Evolutionary conservation across 2,888 invertebrate species (phyloP), one percentile per base, ranked within the genome.

Genomic region (Nymphalis polychloros): DNA sequence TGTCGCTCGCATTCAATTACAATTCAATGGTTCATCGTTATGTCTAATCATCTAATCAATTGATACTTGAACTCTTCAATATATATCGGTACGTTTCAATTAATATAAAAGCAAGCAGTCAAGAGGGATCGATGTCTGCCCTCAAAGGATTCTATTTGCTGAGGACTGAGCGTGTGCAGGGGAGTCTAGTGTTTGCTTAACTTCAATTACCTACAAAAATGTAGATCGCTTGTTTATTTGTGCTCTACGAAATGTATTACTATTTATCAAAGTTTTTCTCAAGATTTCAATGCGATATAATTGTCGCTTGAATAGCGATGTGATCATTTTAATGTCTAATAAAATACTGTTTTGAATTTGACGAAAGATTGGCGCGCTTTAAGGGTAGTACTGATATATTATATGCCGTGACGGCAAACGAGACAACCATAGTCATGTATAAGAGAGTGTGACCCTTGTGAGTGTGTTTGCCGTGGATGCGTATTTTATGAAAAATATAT

Each of bases 141-240:
- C 69, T 69, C 72, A 68, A 72, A 70, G 68, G 72, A 67, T 63
- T 62, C 52, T 62, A 59, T 72, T 69, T 65, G 55, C 49, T 35
- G 55, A 64, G 53, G 48, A 48, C 31, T 8, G 41, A 50, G 50
- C 20, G 59, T 20, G 19, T 19, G 27, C 20, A 59, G 48, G 62
- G 64, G 49, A 59, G 49, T 27, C 49, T 60, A 31, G 66, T 59
- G 53, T 57, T 67, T 69, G 67, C 64, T 60, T 67, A 63, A 53
- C 50, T 69, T 72, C 67, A 69, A 72, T 69, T 72, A 67, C 67
- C 59, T 64, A 59, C 41, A 47, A 62, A 64, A 68, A 68, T 61
- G 68, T 61, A 59, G 35, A 46, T 31, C 13, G 41, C 47, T 41
- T 70, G 57, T 66, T 66, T 65, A 46, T 41, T 50, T 27, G 53